A percentile compares a stretch with the other conserved stretches of the same genome.
Conservation (phyloP, 1,140 invertebrate genomes). For the Lucilia cuprina region DNA sequence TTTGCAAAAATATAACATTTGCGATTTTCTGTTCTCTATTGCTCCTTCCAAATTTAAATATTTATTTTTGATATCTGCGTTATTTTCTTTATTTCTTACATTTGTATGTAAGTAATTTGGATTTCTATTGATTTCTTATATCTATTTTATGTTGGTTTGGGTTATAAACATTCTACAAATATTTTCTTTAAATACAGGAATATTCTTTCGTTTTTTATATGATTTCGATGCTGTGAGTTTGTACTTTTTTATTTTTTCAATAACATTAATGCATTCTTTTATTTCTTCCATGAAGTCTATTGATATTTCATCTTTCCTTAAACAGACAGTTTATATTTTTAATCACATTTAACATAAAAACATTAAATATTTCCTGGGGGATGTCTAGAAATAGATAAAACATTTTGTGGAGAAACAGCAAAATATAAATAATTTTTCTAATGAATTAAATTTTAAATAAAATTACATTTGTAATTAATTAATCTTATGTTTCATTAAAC, state of each 20-base stretch:
- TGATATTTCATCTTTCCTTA: no score
- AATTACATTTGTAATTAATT: neutral
- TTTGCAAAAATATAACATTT: neutral
- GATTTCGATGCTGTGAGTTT: no score
- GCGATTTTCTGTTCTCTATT: neutral
- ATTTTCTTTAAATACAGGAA: no score
- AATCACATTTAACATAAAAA: slow-evolving; percentile 17
- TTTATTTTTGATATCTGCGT: neutral
- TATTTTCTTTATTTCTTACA: neutral
- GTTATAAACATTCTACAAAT: neutral
- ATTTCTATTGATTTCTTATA: neutral
- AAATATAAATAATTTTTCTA: no score
- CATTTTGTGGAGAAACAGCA: no score
- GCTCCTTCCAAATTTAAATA: neutral
- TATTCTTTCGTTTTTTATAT: no score
- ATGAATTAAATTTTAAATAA: no score
- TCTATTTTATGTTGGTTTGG: neutral
- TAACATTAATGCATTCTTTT: slow-evolving; percentile 31
- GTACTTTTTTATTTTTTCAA: slow-evolving; percentile 16
- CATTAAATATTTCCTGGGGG: neutral
- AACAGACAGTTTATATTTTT: neutral
- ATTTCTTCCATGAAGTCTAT: neutral
- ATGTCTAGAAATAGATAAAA: no score
- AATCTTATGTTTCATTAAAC: neutral
- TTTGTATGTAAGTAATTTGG: neutral